A percentile compares a stretch with the other conserved stretches of the same genome.
Conservation (phyloP, 2,888 invertebrate species). For the Spilosoma lubricipeda region DNA sequence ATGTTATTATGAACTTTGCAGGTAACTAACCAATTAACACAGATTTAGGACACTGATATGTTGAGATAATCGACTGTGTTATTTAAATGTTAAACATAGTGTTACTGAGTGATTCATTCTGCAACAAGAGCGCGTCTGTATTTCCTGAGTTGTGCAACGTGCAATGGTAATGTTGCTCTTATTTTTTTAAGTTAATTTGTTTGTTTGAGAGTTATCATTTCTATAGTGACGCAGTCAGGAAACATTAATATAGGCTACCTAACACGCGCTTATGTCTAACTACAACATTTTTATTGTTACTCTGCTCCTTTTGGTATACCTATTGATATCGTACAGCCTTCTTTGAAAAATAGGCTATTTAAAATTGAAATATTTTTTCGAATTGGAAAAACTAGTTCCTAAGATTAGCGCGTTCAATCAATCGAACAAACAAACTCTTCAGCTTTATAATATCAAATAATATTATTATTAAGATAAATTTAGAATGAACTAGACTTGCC, state of each 20-base stretch:
- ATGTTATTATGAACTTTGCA: neutral
- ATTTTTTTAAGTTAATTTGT: neutral
- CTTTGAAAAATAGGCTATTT: no score
- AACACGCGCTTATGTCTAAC: neutral
- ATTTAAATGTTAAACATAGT: slow-evolving; percentile 8
- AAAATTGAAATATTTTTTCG: no score
- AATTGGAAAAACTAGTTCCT: no score
- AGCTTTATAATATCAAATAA: no score
- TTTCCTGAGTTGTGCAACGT: slow-evolving; percentile 1
- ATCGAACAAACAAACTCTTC: no score
- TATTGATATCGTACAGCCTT: no score
- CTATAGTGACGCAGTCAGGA: neutral
- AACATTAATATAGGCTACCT: neutral
- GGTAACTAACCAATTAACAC: slow-evolving; percentile 19
- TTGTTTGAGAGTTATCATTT: neutral
- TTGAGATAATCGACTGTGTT: slow-evolving; percentile 2
- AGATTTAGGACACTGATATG: slow-evolving; percentile 24
- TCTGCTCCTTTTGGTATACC: no score
- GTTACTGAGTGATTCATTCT: neutral
- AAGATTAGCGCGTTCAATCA: no score
- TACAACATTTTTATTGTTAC: no score
- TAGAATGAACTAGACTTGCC: neutral
- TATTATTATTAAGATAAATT: neutral
- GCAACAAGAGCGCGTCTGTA: neutral
- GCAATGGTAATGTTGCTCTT: neutral